These are phyloP conservation scores for Desmophyllum pertusum DNA, from an alignment of 92 coral and sea anemone genomes.

Conservation along the genomic window DNA sequence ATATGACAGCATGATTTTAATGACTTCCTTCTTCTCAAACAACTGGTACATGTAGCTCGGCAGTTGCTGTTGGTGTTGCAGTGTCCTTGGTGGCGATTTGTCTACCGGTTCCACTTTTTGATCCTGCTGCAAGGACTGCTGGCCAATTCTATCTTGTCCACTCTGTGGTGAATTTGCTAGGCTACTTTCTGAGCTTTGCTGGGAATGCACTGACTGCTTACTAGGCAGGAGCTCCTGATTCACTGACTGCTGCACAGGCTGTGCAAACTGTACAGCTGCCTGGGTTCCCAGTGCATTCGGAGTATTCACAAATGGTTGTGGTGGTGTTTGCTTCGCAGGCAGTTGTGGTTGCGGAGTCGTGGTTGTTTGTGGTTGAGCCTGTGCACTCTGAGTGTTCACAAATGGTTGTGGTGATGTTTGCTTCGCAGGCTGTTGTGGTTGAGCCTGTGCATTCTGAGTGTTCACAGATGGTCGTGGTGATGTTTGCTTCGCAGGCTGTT, in stretches of 20 bases:
- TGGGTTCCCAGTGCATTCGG: no score
- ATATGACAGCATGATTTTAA: background rate
- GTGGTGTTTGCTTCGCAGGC: no score
- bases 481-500: background rate
- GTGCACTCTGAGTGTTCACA: no score
- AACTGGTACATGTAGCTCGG: constrained; percentile 27
- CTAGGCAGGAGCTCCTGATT: background rate
- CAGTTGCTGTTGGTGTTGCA: constrained; percentile 12
- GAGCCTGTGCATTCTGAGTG: background rate
- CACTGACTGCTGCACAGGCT: background rate
- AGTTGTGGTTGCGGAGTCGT: no score
- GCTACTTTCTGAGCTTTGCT: background rate
- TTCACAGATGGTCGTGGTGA: background rate
- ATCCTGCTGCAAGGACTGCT: background rate
- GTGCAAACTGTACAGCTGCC: background rate
- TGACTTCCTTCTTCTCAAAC: constrained; percentile 31
- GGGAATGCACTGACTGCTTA: background rate
- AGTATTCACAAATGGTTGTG: no score
- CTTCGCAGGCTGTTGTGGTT: no score
- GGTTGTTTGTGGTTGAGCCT: no score
- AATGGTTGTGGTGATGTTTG: no score
- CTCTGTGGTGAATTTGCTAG: background rate
- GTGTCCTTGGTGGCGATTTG: background rate
- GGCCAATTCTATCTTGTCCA: background rate
- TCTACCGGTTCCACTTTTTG: background rate